Evolutionary conservation across 1,140 invertebrate species (phyloP).

Genomic region (Sinella curviseta): DNA sequence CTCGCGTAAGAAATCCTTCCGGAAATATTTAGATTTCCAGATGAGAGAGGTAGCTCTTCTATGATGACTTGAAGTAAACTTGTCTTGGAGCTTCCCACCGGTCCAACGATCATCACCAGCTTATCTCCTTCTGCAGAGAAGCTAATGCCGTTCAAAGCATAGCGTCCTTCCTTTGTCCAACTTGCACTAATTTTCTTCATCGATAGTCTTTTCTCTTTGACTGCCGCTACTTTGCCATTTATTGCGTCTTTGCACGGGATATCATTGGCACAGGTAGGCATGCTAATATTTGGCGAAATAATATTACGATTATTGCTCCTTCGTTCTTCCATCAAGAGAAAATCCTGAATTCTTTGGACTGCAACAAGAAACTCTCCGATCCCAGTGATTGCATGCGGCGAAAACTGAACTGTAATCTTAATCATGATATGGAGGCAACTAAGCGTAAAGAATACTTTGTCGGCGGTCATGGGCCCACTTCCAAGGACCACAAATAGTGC

Average conservation of each 20-base stretch:
- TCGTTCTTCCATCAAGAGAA: constrained; percentile 28
- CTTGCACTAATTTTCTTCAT: constrained; percentile 15
- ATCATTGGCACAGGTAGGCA: no score
- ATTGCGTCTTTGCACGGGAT: no score
- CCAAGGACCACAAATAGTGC: constrained; percentile 65
- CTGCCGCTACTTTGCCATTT: no score
- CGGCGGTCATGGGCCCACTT: constrained; percentile 67
- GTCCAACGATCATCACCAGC: constrained; percentile 65
- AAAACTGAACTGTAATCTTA: constrained; percentile 8
- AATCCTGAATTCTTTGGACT: not conserved
- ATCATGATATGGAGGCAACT: constrained; percentile 33
- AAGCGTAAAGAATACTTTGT: constrained; percentile 62
- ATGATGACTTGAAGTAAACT: constrained; percentile 35
- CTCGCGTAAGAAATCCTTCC: constrained; percentile 69
- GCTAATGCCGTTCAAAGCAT: constrained; percentile 52
- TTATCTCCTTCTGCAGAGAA: constrained; percentile 55
- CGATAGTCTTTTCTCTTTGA: no score
- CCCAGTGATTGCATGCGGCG: constrained; percentile 2
- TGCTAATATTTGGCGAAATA: no score
- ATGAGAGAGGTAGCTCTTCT: constrained; percentile 29
- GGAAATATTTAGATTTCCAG: constrained; percentile 55
- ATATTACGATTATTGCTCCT: constrained; percentile 1
- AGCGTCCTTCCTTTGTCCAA: constrained; percentile 27
- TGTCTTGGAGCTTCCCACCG: constrained; percentile 61
- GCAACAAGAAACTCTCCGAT: constrained; percentile 5